These are phyloP conservation scores for Cinclus mexicanus DNA, from an alignment of 2,113 vertebrate species.

Conservation along the genomic window DNA sequence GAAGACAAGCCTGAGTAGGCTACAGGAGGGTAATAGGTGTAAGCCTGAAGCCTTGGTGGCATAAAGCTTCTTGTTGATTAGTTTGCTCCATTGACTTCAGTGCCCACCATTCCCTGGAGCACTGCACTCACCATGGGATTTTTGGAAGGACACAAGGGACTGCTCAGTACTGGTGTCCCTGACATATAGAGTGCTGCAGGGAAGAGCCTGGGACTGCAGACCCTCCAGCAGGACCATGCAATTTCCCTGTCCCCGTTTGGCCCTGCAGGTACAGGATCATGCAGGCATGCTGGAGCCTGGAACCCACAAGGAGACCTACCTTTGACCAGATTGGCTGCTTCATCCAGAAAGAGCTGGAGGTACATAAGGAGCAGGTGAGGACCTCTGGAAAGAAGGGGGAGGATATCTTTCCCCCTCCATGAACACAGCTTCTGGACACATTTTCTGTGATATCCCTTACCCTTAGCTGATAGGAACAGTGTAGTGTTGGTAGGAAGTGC, in stretches of 20 bases:
- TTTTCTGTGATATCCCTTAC: no score
- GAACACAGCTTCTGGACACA: not conserved
- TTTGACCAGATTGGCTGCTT: conserved; percentile 87
- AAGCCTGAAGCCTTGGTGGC: not conserved
- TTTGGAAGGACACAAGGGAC: not conserved
- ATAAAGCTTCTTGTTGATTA: not conserved
- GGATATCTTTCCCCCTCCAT: not conserved
- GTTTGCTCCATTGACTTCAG: not conserved
- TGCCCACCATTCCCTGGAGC: not conserved
- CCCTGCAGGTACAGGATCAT: conserved; percentile 87
- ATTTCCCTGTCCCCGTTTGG: not conserved
- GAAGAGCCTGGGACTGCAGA: not conserved
- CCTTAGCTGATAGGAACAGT: not conserved
- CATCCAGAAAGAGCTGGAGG: conserved; percentile 80
- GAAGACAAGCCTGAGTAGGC: not conserved
- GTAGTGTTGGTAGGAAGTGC: not conserved
- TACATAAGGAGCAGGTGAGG: conserved; percentile 73
- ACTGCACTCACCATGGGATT: rapidly evolving
- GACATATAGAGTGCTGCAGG: not conserved
- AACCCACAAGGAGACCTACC: conserved; percentile 86
- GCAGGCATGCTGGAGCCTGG: conserved; percentile 93
- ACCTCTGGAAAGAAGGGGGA: not conserved
- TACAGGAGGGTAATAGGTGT: not conserved
- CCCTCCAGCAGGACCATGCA: not conserved
- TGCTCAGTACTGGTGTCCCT: not conserved